phyloP scores from a whole-genome alignment of 2,797 vertebrate genomes.

The Streptopelia turtur region DNA sequence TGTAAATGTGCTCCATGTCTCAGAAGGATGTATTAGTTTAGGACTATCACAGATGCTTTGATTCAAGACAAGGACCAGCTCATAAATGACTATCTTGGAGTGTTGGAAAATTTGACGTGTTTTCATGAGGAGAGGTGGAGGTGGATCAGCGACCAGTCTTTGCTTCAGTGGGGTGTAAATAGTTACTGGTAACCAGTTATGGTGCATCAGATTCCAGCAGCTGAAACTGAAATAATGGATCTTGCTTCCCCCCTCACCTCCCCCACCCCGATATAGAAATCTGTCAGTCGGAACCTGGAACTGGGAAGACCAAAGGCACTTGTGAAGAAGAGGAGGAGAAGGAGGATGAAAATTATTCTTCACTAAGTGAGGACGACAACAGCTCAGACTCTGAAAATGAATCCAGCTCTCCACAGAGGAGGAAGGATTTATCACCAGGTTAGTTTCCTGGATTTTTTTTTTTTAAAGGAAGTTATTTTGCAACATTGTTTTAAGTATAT shows the following conservation, averaged over 20 bases:
- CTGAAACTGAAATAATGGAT: background rate
- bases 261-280: background rate
- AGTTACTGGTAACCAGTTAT: background rate
- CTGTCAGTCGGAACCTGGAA: background rate
- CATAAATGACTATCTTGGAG: background rate
- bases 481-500: accelerated
- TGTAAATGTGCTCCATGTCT: background rate
- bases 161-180: background rate
- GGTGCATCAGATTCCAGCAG: background rate
- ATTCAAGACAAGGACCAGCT: background rate
- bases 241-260: background rate
- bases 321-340: background rate
- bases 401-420: background rate
- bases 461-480: background rate
- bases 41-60: background rate
- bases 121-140: background rate
- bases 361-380: background rate
- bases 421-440: slow-evolving; percentile 28
- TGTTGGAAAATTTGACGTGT: background rate
- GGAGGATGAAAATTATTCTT: background rate
- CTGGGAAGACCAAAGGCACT: background rate
- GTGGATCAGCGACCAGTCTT: background rate
- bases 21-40: background rate
- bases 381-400: slow-evolving; percentile 32
- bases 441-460: background rate